phyloP scores from a whole-genome alignment of 2,888 invertebrate species.

The Ochropleura plecta region DNA sequence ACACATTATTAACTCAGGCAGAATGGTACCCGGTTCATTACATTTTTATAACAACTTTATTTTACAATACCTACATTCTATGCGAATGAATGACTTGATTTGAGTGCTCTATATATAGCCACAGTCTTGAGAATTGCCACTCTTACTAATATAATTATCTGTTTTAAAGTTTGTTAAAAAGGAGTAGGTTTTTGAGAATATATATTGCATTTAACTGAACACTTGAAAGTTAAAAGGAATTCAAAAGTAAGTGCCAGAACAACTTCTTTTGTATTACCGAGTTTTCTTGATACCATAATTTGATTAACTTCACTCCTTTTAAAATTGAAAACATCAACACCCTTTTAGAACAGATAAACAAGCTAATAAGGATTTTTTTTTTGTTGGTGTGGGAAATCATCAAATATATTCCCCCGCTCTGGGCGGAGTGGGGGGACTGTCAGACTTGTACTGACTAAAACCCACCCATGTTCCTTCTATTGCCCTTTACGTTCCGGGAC shows the following conservation, averaged over 20 bases:
- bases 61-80: too few relatives aligned
- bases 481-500: too few relatives aligned
- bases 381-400: too few relatives aligned
- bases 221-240: background rate
- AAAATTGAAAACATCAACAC: background rate
- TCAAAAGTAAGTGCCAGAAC: background rate
- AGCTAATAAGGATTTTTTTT: background rate
- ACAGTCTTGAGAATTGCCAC: background rate
- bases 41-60: too few relatives aligned
- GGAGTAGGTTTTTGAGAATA: background rate
- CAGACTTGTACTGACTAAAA: too few relatives aligned
- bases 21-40: too few relatives aligned
- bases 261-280: background rate
- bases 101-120: slow-evolving; percentile 26
- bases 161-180: background rate
- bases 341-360: background rate
- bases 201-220: background rate
- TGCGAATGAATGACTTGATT: too few relatives aligned
- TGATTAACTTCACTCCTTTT: background rate
- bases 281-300: background rate
- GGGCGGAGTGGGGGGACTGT: too few relatives aligned
- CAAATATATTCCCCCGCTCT: too few relatives aligned
- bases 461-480: too few relatives aligned
- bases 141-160: background rate
- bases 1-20: too few relatives aligned